These are phyloP conservation scores for Diacarnus erythraeanus DNA, from an alignment of 37 sponge, comb jelly and placozoan species.

Conservation along the genomic window DNA sequence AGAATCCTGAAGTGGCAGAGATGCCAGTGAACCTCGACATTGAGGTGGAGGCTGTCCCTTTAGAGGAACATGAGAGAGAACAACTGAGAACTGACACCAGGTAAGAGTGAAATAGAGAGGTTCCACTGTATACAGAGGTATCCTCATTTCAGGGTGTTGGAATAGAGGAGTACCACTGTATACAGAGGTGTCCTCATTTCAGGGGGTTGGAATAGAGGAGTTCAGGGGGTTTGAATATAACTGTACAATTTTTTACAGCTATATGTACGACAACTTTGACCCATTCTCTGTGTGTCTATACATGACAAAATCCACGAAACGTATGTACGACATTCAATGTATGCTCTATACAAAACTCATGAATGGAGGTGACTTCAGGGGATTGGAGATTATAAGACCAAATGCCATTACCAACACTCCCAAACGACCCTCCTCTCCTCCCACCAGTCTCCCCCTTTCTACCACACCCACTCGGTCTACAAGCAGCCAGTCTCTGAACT, in stretches of 20 bases:
- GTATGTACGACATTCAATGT: conserved; percentile 57
- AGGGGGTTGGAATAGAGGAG: too few relatives aligned
- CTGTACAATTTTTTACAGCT: too few relatives aligned
- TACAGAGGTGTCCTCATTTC: too few relatives aligned
- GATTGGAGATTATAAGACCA: conserved; percentile 19
- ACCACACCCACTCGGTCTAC: neutral
- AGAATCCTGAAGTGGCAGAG: conserved; percentile 26
- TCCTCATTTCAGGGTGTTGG: too few relatives aligned
- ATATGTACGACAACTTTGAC: conserved; percentile 38
- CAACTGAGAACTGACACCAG: conserved; percentile 16
- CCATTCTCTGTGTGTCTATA: conserved; percentile 37
- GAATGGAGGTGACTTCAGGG: conserved; percentile 8
- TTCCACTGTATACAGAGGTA: too few relatives aligned
- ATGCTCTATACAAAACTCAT: conserved; percentile 25
- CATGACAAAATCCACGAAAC: conserved; percentile 30
- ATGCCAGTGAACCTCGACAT: conserved; percentile 48
- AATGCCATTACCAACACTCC: conserved; percentile 5
- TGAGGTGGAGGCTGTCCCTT: conserved; percentile 42
- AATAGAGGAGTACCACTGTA: too few relatives aligned
- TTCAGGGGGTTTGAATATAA: too few relatives aligned
- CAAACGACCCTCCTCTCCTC: neutral
- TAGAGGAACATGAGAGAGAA: conserved; percentile 19
- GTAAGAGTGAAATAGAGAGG: conserved; percentile 1
- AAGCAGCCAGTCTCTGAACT: neutral
- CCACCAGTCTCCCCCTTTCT: neutral